A percentile compares a stretch with the other conserved stretches of the same genome.
These are phyloP conservation scores for Eupristina koningsbergeri DNA, from an alignment of 1,140 invertebrate species.

Conservation along the genomic window DNA sequence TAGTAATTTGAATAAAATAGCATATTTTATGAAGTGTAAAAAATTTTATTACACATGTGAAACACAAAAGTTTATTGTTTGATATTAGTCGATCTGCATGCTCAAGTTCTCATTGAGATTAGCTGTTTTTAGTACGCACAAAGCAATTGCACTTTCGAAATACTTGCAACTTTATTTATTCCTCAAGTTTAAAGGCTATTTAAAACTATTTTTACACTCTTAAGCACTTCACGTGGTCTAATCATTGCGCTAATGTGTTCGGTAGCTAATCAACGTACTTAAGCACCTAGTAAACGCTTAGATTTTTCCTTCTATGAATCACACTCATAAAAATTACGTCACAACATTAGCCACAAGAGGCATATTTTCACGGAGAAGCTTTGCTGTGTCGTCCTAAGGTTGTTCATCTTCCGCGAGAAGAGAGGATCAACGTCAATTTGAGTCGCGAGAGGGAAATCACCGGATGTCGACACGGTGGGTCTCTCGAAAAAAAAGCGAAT, in stretches of 20 bases:
- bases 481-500: neutral
- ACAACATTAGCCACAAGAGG: neutral
- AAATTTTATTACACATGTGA: neutral
- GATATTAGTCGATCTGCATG: neutral
- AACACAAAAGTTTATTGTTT: neutral
- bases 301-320: neutral
- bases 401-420: neutral
- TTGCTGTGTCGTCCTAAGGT: neutral
- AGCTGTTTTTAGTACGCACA: too few relatives aligned
- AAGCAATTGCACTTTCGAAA: neutral
- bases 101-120: neutral
- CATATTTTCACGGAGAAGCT: neutral
- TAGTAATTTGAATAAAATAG: too few relatives aligned
- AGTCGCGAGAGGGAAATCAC: conserved; percentile 1
- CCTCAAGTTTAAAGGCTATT: neutral
- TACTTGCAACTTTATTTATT: neutral
- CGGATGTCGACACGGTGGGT: neutral
- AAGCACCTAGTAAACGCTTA: neutral
- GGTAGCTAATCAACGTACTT: too few relatives aligned
- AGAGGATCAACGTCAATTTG: neutral
- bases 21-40: too few relatives aligned
- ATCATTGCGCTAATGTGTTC: too few relatives aligned
- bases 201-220: neutral
- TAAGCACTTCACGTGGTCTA: neutral
- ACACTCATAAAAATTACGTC: neutral